Percentiles rank a stretch among this genome's conserved stretches.
Evolutionary conservation across 1,140 invertebrate species (phyloP).

Genomic region (Drosophila orosa): DNA sequence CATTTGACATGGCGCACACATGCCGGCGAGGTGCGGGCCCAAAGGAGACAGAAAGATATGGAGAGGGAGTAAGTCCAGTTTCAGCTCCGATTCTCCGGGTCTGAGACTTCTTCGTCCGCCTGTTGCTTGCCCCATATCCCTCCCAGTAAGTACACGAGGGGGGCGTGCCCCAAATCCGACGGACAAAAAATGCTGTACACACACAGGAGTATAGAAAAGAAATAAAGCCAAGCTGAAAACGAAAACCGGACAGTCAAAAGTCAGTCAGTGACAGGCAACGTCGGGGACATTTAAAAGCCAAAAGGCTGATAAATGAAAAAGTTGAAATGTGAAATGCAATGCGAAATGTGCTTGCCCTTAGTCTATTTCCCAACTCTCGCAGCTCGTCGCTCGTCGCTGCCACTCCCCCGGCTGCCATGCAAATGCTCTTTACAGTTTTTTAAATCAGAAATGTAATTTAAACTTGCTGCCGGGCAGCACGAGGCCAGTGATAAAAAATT

Average conservation of each 20-base stretch:
- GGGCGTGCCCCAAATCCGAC: conserved; percentile 62
- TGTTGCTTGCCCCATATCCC: conserved; percentile 22
- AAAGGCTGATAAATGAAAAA: conserved; percentile 76
- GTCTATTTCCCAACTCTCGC: conserved; percentile 17
- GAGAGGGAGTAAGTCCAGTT: conserved; percentile 15
- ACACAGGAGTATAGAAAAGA: conserved; percentile 35
- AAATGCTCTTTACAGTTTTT: conserved; percentile 56
- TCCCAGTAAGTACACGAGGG: conserved; percentile 38
- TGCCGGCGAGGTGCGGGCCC: conserved; percentile 12
- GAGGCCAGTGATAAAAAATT: conserved; percentile 56
- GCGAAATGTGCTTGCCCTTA: conserved; percentile 55
- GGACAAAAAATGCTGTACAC: conserved; percentile 27
- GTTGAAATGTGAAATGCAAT: conserved; percentile 68
- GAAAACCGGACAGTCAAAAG: conserved; percentile 70
- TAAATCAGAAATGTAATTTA: conserved; percentile 72
- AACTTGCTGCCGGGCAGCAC: conserved; percentile 57
- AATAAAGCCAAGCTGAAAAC: conserved; percentile 59
- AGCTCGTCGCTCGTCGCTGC: not conserved
- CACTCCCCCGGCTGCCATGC: conserved; percentile 20
- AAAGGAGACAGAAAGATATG: not conserved
- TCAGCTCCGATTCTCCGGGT: conserved; percentile 48
- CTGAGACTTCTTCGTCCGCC: conserved; percentile 22
- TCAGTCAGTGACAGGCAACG: conserved; percentile 60
- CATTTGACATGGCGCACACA: conserved; percentile 58
- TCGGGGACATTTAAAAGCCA: conserved; percentile 64